phyloP scores from a whole-genome alignment of 1,140 invertebrate species.

The Delia radicum region DNA sequence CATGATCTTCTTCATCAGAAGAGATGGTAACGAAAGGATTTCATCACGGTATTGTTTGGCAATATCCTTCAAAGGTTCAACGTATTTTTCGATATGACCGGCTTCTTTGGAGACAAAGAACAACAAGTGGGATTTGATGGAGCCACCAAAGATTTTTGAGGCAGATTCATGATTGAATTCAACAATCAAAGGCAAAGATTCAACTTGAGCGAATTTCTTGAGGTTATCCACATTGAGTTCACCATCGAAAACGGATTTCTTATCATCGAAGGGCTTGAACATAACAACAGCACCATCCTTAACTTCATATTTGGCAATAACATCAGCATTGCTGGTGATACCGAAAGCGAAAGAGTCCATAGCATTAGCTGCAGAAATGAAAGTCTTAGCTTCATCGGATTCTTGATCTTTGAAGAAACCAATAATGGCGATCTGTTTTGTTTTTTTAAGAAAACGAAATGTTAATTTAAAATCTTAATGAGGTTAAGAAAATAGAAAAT shows the following conservation, averaged over 20 bases:
- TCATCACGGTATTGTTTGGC: constrained; percentile 89
- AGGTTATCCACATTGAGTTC: constrained; percentile 69
- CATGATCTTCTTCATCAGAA: constrained; percentile 92
- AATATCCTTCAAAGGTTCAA: constrained; percentile 73
- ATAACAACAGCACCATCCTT: constrained; percentile 47
- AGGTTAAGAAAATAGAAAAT: not conserved
- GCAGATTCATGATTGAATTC: constrained; percentile 98
- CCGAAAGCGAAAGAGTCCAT: constrained; percentile 90
- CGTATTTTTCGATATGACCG: constrained; percentile 77
- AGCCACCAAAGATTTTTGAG: constrained; percentile 96
- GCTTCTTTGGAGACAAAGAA: constrained; percentile 91
- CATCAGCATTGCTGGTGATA: constrained; percentile 74
- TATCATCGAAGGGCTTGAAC: constrained; percentile 87
- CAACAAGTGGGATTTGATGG: constrained; percentile 94
- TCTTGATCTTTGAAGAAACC: constrained; percentile 92
- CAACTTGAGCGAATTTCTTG: constrained; percentile 80
- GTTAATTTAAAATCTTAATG: not conserved
- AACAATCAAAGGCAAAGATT: constrained; percentile 89
- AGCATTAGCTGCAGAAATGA: constrained; percentile 73
- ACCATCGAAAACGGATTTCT: constrained; percentile 75
- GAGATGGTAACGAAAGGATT: constrained; percentile 96
- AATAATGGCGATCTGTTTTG: constrained; percentile 73
- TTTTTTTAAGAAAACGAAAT: constrained; percentile 42
- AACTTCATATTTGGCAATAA: constrained; percentile 61
- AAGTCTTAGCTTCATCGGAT: constrained; percentile 79